Conservation (phyloP, 2,113 vertebrate genomes). For the Scatophagus argus region DNA sequence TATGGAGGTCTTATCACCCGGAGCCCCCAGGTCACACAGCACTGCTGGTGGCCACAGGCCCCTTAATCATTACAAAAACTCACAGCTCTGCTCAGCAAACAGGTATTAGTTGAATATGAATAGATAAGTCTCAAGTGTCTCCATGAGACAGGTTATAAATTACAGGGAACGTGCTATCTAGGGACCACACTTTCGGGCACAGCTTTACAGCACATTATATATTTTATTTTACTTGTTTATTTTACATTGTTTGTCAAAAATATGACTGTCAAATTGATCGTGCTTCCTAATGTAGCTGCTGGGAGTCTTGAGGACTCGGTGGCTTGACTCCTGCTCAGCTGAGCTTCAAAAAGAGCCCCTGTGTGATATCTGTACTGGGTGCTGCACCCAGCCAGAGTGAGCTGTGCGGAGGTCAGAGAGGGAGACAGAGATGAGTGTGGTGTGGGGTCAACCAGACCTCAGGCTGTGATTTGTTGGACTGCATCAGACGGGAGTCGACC, state of each 20-base stretch:
- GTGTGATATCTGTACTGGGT: constrained; percentile 50
- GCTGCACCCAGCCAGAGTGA: constrained; percentile 32
- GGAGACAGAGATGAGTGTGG: constrained; percentile 64
- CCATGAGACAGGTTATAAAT: neutral
- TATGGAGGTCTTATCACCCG: constrained; percentile 82
- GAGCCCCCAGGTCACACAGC: constrained; percentile 74
- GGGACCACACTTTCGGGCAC: neutral
- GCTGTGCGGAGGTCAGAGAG: constrained; percentile 61
- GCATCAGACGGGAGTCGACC: constrained; percentile 80
- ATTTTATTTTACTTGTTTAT: neutral
- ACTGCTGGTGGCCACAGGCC: constrained; percentile 72
- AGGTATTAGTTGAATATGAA: constrained; percentile 25
- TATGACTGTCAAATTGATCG: neutral
- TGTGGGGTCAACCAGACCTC: constrained; percentile 64
- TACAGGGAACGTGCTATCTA: neutral
- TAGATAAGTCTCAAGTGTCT: neutral
- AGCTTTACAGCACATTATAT: neutral
- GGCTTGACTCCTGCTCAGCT: constrained; percentile 29
- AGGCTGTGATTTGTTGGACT: constrained; percentile 77
- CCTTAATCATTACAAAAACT: constrained; percentile 52
- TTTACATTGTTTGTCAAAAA: neutral
- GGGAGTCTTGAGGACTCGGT: neutral
- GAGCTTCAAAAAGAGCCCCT: constrained; percentile 27
- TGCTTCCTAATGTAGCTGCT: neutral
- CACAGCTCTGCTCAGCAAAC: constrained; percentile 22